Base-by-base conservation (phyloP, 2,113 vertebrate genomes). In the Pluvialis apricaria region DNA sequence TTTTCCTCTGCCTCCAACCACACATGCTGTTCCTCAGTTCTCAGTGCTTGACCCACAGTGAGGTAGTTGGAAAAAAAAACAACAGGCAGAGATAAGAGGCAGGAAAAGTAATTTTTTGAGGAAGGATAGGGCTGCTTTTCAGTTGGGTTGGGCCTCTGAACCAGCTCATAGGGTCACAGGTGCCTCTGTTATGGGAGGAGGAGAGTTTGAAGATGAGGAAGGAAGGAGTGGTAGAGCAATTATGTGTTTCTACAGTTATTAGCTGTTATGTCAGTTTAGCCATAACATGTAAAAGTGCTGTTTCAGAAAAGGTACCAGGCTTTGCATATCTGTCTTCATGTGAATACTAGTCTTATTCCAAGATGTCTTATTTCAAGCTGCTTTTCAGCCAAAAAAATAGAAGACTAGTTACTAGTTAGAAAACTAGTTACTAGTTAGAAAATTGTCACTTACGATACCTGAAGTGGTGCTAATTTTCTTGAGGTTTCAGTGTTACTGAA, bases 171-270 rank as follows among this genome's bases (percentile, higher is more conserved):
- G 29, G 7, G 14, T 76, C 44, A 62, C 42, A 68, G 62, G 52
- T 72, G 26, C 75, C 69, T 61, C 10, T 91, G 36, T 44, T 71
- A 24, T 1, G 2, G 49, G 62, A 82, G 49, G 36, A 69, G 36
- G 60, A 62, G 88, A 77, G 81, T 49, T 68, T 60, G 61, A 84
- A 87, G 92, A 55, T 64, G 75, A 93, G 92, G 79, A 92, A 76
- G 66, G 79, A 86, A 82, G 66, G 20, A 91, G 45, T 20, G 19
- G 31, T 65, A 57, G 34, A 70, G 49, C 68, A 82, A 8, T 90
- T 64, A 38, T 0, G 47, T 61, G 36, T 88, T 92, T 52, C 62
- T 90, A 7, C 17, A 69, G 55, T 42, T 86, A 15, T 34, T 65
- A 54, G 28, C 52, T 3, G 0, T 88, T 72, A 49, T 42, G 28